Evolutionary conservation across 2,113 vertebrate species (phyloP), one percentile per base, ranked within the genome.

Genomic region (Monopterus albus): DNA sequence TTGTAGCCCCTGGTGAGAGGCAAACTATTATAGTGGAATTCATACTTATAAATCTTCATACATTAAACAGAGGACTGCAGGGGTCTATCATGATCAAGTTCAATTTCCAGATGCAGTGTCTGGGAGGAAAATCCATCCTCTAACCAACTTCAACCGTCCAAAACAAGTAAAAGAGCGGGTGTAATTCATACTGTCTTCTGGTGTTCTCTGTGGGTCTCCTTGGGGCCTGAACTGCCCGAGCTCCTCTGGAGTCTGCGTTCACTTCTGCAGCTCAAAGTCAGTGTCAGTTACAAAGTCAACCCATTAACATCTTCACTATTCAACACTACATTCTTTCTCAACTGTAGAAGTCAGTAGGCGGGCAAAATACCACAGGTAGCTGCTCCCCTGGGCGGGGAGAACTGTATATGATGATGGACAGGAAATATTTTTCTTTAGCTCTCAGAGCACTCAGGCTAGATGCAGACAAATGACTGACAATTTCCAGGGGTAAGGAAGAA

Each of bases 261-360:
- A 4, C 58, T 79, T 64, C 56, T 50, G 71, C 76, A 45, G 78
- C 85, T 81, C 76, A 72, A 72, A 76, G 77, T 55, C 61, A 77
- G 87, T 66, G 72, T 89, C 72, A 45, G 77, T 92, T 91, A 91
- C 89, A 87, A 87, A 89, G 83, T 89, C 87, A 89, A 88, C 78
- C 78, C 78, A 88, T 90, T 89, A 87, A 87, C 78, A 86, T 85
- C 87, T 75, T 84, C 72, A 74, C 87, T 61, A 49, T 79, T 87
- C 78, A 69, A 66, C 23, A 20, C 42, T 46, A 17, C 18, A n/a
- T 61, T 67, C 70, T 52, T 68, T 62, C 64, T 45, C 46, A 39
- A 28, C 56, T 67, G 73, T 68, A 90, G 67, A 88, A 60, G 65
- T 56, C 79, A 49, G 60, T 14, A 58, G 67, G 57, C 68, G 59